Conservation (phyloP, 1,140 invertebrate genomes). For the Gryllus bimaculatus region DNA sequence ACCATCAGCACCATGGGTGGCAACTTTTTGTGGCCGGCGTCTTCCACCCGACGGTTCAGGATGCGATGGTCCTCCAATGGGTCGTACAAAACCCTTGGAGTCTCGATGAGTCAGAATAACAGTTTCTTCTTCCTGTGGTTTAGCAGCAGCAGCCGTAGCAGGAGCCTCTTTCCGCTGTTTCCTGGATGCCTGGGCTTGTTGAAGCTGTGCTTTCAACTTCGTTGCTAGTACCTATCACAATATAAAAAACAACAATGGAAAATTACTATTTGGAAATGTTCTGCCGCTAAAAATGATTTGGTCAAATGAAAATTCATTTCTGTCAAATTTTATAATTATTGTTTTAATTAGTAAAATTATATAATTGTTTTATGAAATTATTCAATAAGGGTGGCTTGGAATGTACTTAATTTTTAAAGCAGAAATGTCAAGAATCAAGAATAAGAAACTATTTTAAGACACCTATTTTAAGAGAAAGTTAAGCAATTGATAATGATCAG, state of each 20-base stretch:
- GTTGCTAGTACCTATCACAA: slow-evolving; percentile 44
- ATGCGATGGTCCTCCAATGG: slow-evolving; percentile 8
- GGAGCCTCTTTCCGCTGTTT: slow-evolving; percentile 30
- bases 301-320: too few relatives aligned
- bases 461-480: too few relatives aligned
- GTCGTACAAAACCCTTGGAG: slow-evolving; percentile 41
- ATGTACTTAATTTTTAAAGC: too few relatives aligned
- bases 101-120: slow-evolving; percentile 65
- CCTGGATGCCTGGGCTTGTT: slow-evolving; percentile 52
- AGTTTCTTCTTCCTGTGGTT: slow-evolving; percentile 38
- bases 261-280: background rate
- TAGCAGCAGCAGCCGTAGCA: slow-evolving; percentile 23
- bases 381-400: too few relatives aligned
- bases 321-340: too few relatives aligned
- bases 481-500: too few relatives aligned
- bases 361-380: too few relatives aligned
- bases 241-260: background rate
- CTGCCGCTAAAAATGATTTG: background rate
- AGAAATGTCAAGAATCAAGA: too few relatives aligned
- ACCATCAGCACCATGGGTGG: slow-evolving; percentile 59
- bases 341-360: too few relatives aligned
- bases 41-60: slow-evolving; percentile 31
- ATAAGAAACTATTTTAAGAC: too few relatives aligned
- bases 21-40: slow-evolving; percentile 44
- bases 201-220: slow-evolving; percentile 65